Evolutionary conservation across 2,888 invertebrate species (phyloP), one percentile per base, ranked within the genome.

Genomic region (Sinodicranocentrus sp.): DNA sequence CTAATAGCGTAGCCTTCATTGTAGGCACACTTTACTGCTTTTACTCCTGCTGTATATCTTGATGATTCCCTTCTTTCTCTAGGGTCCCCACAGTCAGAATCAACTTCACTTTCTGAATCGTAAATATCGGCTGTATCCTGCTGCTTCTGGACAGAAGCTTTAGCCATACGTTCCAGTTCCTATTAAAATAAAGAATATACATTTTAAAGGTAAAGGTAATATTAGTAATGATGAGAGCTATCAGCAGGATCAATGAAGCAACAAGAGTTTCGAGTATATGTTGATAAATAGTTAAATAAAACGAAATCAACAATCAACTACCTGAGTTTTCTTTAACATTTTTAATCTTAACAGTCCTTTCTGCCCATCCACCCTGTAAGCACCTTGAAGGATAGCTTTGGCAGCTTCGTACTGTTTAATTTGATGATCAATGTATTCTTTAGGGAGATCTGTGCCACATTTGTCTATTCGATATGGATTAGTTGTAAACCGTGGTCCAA

Each of bases 1-100:
- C 78, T 43, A 28, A 71, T 43, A 21, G 78, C 78, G 26, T 78
- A 78, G 0, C 78, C 78, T 23, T 78, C 78, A 25, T 78, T 78
- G 39, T 78, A 78, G 0, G 70, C 71, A 19, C 78, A 78, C 33
- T 78, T 78, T n/a, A 48, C n/a, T 5, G 57, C 23, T 43, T 78
- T 78, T n/a, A 19, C 23, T 44, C 48, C 39, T 8, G 61, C 21
- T n/a, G n/a, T n/a, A 33, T 44, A 61, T 33, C 52, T 44, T 17
- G 70, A 61, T 8, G 70, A 61, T 25, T 44, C 59, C 23, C 48
- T 2, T 21, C 61, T 26, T 1, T 78, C 78, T 17, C 78, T 59
- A 0, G 78, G 25, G 19, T 78, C 78, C 8, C 70, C 78, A 23
- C 61, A 48, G 17, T 78, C 78, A 19, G 78, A 70, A 17, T 78